These are phyloP conservation scores for Oithona nana DNA, from an alignment of 2,888 invertebrate genomes.

Conservation along the genomic window DNA sequence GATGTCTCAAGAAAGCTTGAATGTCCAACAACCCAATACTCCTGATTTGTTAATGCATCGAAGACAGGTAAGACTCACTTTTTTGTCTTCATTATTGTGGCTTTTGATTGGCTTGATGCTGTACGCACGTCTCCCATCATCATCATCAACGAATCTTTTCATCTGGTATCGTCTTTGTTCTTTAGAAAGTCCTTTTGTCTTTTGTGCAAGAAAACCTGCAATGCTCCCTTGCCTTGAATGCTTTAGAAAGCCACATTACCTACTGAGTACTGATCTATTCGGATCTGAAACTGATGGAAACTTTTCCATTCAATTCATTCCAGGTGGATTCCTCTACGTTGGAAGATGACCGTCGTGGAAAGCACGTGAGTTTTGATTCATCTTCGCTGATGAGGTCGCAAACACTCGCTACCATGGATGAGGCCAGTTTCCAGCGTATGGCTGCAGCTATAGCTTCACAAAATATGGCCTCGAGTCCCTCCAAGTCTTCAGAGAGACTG, in stretches of 20 bases:
- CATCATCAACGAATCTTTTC: too few relatives aligned
- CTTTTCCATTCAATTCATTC: too few relatives aligned
- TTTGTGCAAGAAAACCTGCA: too few relatives aligned
- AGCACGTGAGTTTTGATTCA: slow-evolving; percentile 61
- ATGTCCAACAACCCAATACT: slow-evolving; percentile 20
- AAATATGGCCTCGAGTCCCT: neutral
- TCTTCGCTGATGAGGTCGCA: slow-evolving; percentile 48
- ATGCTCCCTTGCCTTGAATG: too few relatives aligned
- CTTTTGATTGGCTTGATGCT: neutral
- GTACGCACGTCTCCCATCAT: too few relatives aligned
- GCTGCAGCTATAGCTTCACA: neutral
- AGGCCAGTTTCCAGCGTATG: slow-evolving; percentile 28
- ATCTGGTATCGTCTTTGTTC: too few relatives aligned
- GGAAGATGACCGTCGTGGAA: slow-evolving; percentile 38
- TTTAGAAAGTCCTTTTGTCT: too few relatives aligned
- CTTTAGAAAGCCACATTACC: too few relatives aligned
- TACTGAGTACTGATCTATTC: too few relatives aligned
- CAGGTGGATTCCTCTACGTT: too few relatives aligned
- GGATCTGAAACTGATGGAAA: too few relatives aligned
- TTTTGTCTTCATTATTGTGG: neutral
- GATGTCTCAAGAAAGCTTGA: neutral
- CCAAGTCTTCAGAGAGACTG: slow-evolving; percentile 38
- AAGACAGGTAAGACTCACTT: neutral
- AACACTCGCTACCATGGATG: slow-evolving; percentile 64
- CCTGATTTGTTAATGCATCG: slow-evolving; percentile 20